A percentile compares a stretch with the other conserved stretches of the same genome.
Evolutionary conservation across 2,113 vertebrate species (phyloP).

Genomic region (Seriola rivoliana): DNA sequence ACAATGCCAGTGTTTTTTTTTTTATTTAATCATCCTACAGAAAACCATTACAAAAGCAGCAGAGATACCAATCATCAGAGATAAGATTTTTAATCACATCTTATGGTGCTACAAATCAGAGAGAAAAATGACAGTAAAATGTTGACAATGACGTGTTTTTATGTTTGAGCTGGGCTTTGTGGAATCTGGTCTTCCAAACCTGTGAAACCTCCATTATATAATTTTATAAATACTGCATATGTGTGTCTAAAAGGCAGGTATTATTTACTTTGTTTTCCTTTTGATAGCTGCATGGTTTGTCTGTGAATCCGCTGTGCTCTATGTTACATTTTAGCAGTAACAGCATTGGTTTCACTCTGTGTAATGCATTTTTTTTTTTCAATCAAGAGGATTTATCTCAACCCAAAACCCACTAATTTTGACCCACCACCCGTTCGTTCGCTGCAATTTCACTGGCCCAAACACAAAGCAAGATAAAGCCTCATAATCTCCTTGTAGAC

Average conservation of each 20-base stretch:
- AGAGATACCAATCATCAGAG: not conserved
- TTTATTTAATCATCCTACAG: constrained; percentile 5
- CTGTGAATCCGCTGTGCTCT: not conserved
- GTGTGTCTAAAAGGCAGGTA: not conserved
- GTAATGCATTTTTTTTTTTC: constrained; percentile 22
- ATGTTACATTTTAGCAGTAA: constrained; percentile 23
- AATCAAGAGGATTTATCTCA: constrained; percentile 31
- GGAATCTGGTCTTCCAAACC: not conserved
- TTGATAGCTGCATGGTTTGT: not conserved
- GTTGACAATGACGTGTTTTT: not conserved
- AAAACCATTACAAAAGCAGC: not conserved
- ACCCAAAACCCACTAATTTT: constrained; percentile 45
- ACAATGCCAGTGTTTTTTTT: constrained; percentile 9
- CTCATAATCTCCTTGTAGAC: constrained; percentile 74
- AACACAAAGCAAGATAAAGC: constrained; percentile 70
- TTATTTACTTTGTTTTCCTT: not conserved
- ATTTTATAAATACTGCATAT: not conserved
- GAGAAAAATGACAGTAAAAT: not conserved
- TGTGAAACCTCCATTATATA: not conserved
- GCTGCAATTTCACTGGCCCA: constrained; percentile 40
- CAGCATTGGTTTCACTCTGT: constrained; percentile 22
- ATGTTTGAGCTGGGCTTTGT: not conserved
- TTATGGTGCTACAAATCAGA: not conserved
- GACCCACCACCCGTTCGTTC: constrained; percentile 41
- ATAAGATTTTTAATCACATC: not conserved